Base-by-base conservation (phyloP, 2,888 invertebrate genomes). In the Thymelicus sylvestris region DNA sequence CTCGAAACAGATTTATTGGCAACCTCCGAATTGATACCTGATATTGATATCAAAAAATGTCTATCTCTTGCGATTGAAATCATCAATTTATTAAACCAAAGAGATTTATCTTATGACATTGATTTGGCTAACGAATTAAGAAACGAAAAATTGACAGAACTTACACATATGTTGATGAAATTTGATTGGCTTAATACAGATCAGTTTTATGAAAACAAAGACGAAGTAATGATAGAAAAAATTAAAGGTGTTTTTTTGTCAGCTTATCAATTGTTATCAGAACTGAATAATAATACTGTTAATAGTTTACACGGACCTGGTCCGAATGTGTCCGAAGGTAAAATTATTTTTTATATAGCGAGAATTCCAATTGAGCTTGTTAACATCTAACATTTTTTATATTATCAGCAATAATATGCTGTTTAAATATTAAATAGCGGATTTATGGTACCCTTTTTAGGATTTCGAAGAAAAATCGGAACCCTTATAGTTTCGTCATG, bases 111-210 rank as follows among this genome's bases (percentile, higher is more conserved):
- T 15, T 8, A 13, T 15, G 61, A 41, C n/a, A 61, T 15, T 7
- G 38, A 39, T 61, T 41, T 8, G 15, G 38, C 38, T 13, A 15
- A 41, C 12, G 39, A 41, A 13, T 41, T 8, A 15, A 61, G 4
- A n/a, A 39, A 39, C 13, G 19, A 61, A 39, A 39, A 61, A 61
- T 8, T 61, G 12, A 39, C 10, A 15, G 39, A 61, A 41, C 41
- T 61, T 39, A 41, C 12, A 61, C 8, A 41, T 10, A 39, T 61
- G 13, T 72, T 88, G 52, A 82, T 78, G 2, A 80, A 80, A 76
- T 81, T 83, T 71, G 83, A 87, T 82, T 87, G 86, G 83, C 72
- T 83, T 67, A 81, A 83, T 73, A 79, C 80, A 0, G 83, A 85
- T 31, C 76, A 73, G 55, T 80, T 76, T 71, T 75, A 77, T 65